A percentile compares a stretch with the other conserved stretches of the same genome.
Evolutionary conservation across 1,140 invertebrate genomes (phyloP).

Genomic region (Drosophila melanica): DNA sequence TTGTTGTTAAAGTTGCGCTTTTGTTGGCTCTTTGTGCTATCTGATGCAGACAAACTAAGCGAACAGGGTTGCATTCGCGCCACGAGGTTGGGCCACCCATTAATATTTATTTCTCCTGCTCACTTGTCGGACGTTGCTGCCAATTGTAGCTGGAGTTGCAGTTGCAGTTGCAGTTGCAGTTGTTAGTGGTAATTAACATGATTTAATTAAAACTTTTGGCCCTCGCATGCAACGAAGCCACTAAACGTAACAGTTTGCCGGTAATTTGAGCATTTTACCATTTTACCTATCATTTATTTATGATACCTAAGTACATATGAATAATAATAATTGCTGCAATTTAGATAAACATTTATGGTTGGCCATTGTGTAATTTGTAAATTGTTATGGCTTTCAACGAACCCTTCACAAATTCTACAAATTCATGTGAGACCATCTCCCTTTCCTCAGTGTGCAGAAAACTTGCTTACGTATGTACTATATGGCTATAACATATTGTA

Average conservation of each 20-base stretch:
- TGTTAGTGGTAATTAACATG: constrained; percentile 44
- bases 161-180: constrained; percentile 5
- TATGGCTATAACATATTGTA: neutral
- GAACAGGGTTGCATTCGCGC: constrained; percentile 18
- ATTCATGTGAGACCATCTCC: too few species aligned
- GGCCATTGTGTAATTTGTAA: constrained; percentile 8
- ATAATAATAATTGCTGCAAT: constrained; percentile 36
- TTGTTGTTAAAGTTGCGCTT: constrained; percentile 38
- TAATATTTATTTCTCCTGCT: constrained; percentile 53
- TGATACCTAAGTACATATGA: constrained; percentile 9
- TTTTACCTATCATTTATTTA: constrained; percentile 37
- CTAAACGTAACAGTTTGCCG: constrained; percentile 15
- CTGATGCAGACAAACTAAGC: constrained; percentile 72
- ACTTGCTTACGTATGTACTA: neutral
- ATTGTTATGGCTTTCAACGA: neutral
- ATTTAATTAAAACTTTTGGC: constrained; percentile 73
- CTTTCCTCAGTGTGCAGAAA: too few species aligned
- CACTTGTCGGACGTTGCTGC: constrained; percentile 26
- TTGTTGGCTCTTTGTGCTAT: constrained; percentile 39
- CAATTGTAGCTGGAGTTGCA: constrained; percentile 1
- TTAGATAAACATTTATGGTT: constrained; percentile 41
- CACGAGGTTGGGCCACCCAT: neutral
- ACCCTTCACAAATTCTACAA: neutral
- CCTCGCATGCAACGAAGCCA: constrained; percentile 45
- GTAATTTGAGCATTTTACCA: constrained; percentile 21